phyloP scores from a whole-genome alignment of 1,140 invertebrate species.

The Camponotus vicinus region DNA sequence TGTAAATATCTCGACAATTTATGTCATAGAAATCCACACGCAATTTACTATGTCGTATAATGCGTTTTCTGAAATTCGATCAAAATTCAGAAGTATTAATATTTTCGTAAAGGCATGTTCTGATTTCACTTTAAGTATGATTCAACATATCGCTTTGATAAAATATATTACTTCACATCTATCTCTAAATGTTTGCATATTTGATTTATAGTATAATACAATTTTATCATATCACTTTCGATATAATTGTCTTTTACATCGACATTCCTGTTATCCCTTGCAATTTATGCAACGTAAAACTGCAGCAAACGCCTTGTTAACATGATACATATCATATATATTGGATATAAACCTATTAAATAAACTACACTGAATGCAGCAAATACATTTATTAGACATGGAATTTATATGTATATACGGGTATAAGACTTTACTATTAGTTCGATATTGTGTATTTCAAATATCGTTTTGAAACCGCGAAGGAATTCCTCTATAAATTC shows the following conservation, averaged over 20 bases:
- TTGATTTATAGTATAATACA: not conserved
- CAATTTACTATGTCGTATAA: not conserved
- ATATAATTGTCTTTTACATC: not conserved
- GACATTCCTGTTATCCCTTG: not conserved
- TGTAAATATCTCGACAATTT: not conserved
- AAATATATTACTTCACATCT: not conserved
- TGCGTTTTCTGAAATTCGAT: not conserved
- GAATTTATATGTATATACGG: not conserved
- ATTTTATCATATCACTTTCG: not conserved
- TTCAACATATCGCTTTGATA: not conserved
- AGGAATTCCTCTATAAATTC: constrained; percentile 12
- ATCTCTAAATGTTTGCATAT: not conserved
- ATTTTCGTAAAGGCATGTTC: not conserved
- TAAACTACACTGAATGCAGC: not conserved
- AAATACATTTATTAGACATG: constrained; percentile 6
- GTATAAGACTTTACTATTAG: constrained; percentile 12
- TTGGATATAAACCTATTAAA: constrained; percentile 9
- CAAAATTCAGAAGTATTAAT: not conserved
- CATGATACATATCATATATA: constrained; percentile 1
- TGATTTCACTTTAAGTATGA: not conserved
- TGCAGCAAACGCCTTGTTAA: constrained; percentile 12
- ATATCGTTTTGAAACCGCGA: constrained; percentile 5
- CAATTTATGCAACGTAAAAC: not conserved
- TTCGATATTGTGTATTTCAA: constrained; percentile 39
- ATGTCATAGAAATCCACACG: not conserved